Evolutionary conservation across 2,113 vertebrate species (phyloP), one percentile per base, ranked within the genome.

Genomic region (Semnornis frantzii): DNA sequence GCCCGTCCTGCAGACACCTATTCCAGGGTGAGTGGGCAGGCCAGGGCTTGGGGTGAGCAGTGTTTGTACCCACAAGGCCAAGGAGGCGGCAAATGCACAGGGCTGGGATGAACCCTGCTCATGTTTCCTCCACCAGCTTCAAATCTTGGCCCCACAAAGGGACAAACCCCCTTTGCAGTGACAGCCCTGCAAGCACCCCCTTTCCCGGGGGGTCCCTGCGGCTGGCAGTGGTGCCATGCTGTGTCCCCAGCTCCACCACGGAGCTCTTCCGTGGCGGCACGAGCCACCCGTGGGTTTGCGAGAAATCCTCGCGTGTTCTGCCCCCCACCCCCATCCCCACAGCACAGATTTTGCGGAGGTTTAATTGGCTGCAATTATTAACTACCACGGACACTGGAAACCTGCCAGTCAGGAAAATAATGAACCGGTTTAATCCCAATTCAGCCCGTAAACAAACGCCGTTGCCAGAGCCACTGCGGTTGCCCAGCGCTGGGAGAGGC

Each of bases 311-410:
- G 50, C 13, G 10, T 85, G 81, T 78, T 37, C 58, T 23, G 31
- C 57, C 3, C 42, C 46, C 34, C 76, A 48, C 15, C 33, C 42
- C 77, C 5, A 0, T 86, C 84, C 74, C 87, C 2, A 6, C 84
- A 62, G 92, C 66, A 95, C 94, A 87, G 94, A 96, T 96, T 94
- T 96, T 89, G 96, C 1, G 12, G 88, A 90, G 90, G 86, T 96
- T 96, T 96, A 96, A 96, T 96, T 96, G 96, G 89, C 94, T 94
- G 95, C 96, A 94, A 96, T 96, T 96, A 96, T 96, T 95, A 96
- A 95, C 84, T 95, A 87, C 91, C 96, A 96, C 81, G 90, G 95
- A 94, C 95, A 73, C 91, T 95, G 96, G 94, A 95, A 96, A 91
- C 68, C 95, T 93, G 96, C 96, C 96, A 95, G 96, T 93, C 96